Percentiles rank a stretch among this genome's conserved stretches.
Evolutionary conservation across 2,888 invertebrate genomes (phyloP).

Genomic region (Papilio protenor): DNA sequence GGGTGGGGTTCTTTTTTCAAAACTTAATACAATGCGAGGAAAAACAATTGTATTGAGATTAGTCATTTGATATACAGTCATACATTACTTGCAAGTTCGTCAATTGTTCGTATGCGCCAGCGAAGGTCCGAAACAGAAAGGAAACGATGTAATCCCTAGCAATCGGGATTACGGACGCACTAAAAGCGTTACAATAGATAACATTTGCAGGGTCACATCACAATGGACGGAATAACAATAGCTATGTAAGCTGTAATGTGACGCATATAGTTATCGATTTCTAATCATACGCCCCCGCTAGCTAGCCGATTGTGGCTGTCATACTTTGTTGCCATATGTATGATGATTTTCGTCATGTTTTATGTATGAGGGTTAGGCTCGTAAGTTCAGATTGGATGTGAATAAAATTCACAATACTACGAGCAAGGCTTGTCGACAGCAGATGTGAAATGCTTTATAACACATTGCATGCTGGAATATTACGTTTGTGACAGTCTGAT

Average conservation of each 20-base stretch:
- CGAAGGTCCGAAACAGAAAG: conserved; percentile 50
- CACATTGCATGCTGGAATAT: not conserved
- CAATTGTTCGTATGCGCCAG: conserved; percentile 45
- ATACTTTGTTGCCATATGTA: conserved; percentile 48
- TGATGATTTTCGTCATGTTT: conserved; percentile 40
- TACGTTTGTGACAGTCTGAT: conserved; percentile 2
- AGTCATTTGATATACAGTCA: conserved; percentile 19
- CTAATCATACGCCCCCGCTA: conserved; percentile 75
- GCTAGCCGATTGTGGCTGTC: conserved; percentile 55
- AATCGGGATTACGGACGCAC: conserved; percentile 74
- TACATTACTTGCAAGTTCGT: conserved; percentile 23
- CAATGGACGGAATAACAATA: conserved; percentile 71
- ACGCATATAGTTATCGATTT: conserved; percentile 79
- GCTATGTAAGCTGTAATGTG: conserved; percentile 68
- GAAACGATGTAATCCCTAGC: conserved; percentile 68
- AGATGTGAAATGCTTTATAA: conserved; percentile 20
- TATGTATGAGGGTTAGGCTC: conserved; percentile 29
- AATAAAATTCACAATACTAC: conserved; percentile 26
- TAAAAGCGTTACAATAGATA: conserved; percentile 71
- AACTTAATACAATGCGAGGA: not conserved
- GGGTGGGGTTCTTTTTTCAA: not conserved
- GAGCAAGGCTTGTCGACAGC: not conserved
- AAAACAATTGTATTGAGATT: conserved; percentile 13
- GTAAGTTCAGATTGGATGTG: conserved; percentile 33
- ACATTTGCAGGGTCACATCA: conserved; percentile 60